These are phyloP conservation scores for Choreutis nemorana DNA, from an alignment of 2,888 invertebrate species.

Conservation along the genomic window DNA sequence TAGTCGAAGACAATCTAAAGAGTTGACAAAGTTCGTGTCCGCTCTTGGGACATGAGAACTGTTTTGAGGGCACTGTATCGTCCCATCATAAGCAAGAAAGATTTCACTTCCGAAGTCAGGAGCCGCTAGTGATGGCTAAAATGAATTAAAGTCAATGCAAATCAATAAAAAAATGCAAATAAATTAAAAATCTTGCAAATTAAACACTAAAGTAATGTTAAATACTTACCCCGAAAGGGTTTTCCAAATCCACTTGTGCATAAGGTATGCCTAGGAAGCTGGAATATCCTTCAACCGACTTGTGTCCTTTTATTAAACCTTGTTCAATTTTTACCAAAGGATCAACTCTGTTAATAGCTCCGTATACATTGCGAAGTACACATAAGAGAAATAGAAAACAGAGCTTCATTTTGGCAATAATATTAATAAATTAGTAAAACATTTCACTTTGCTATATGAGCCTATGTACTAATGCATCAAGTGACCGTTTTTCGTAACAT, in stretches of 20 bases:
- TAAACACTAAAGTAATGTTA: background rate
- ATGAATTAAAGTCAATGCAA: constrained; percentile 12
- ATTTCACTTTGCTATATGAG: too few relatives aligned
- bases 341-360: constrained; percentile 34
- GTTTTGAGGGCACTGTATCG: constrained; percentile 40
- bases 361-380: too few relatives aligned
- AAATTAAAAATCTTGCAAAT: constrained; percentile 8
- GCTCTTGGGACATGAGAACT: constrained; percentile 11
- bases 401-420: too few relatives aligned
- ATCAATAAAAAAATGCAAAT: constrained; percentile 14
- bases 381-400: too few relatives aligned
- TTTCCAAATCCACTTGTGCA: constrained; percentile 33
- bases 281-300: constrained; percentile 42
- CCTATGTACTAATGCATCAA: too few relatives aligned
- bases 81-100: constrained; percentile 37
- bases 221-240: constrained; percentile 54
- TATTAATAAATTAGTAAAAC: too few relatives aligned
- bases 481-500: too few relatives aligned
- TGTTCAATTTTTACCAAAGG: constrained; percentile 44
- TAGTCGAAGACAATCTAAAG: constrained; percentile 69
- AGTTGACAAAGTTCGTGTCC: constrained; percentile 20
- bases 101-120: constrained; percentile 32
- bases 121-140: constrained; percentile 32
- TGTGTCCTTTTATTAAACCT: constrained; percentile 44
- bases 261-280: constrained; percentile 51